A percentile compares a stretch with the other conserved stretches of the same genome.
Evolutionary conservation across 2,113 vertebrate species (phyloP).

Genomic region (Clinocottus analis): DNA sequence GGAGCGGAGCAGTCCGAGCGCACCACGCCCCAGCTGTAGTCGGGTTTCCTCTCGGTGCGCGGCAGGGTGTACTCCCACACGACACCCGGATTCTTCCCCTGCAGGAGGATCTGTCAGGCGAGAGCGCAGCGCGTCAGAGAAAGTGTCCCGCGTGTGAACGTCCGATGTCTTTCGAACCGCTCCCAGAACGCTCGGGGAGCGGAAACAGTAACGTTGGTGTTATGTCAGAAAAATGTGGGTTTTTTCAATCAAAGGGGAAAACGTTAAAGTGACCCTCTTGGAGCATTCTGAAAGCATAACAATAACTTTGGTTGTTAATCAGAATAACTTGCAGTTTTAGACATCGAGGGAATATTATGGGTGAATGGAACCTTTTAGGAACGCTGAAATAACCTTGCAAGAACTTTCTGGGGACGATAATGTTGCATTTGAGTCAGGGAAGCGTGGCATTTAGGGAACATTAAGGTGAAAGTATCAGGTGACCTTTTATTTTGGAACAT

Average conservation of each 20-base stretch:
- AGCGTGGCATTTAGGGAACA: too few relatives aligned
- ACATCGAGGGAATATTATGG: background rate
- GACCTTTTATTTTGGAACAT: too few relatives aligned
- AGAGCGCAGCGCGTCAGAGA: conserved; percentile 27
- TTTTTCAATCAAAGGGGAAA: background rate
- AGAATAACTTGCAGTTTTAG: background rate
- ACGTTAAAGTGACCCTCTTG: background rate
- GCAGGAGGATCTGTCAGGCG: conserved; percentile 88
- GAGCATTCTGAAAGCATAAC: background rate
- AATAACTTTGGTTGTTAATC: background rate
- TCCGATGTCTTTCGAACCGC: background rate
- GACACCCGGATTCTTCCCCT: conserved; percentile 95
- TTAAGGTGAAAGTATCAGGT: too few relatives aligned
- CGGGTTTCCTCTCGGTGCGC: conserved; percentile 82
- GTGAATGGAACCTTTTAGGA: background rate
- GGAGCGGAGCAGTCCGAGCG: conserved; percentile 91
- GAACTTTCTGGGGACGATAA: background rate
- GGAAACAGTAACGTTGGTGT: too few relatives aligned
- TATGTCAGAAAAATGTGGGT: background rate
- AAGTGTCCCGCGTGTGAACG: background rate
- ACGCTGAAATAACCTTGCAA: background rate
- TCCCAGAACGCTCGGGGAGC: background rate
- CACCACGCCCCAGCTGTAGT: conserved; percentile 89
- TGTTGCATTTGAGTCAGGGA: too few relatives aligned
- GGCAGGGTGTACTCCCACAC: conserved; percentile 94